Conservation (phyloP, 2,113 vertebrate genomes). For the Syngnathoides biaculeatus region DNA sequence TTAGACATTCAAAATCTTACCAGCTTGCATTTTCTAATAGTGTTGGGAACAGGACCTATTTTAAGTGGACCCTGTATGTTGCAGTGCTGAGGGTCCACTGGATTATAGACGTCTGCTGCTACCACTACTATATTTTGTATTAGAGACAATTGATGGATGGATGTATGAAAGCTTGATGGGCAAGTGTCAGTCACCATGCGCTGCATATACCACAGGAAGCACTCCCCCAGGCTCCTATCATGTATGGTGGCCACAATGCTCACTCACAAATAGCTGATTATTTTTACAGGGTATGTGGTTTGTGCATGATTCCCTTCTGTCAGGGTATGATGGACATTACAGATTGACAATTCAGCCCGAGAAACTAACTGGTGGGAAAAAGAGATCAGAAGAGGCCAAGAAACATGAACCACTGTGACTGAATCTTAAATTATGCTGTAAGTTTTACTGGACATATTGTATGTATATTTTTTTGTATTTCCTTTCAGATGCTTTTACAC, state of each 20-base stretch:
- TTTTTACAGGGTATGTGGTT: constrained; percentile 49
- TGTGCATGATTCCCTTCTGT: constrained; percentile 33
- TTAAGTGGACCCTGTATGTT: too few relatives aligned
- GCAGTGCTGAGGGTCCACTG: too few relatives aligned
- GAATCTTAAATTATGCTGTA: constrained; percentile 51
- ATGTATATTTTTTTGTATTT: constrained; percentile 15
- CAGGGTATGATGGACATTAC: constrained; percentile 65
- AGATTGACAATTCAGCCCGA: constrained; percentile 54
- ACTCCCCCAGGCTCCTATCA: neutral
- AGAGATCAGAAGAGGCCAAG: neutral
- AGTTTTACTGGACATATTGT: constrained; percentile 34
- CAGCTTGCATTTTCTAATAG: too few relatives aligned
- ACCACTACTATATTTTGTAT: too few relatives aligned
- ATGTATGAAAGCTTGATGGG: neutral
- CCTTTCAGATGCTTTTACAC: constrained; percentile 12
- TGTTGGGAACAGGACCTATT: too few relatives aligned
- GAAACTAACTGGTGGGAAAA: constrained; percentile 39
- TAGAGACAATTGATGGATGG: neutral
- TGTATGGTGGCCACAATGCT: neutral
- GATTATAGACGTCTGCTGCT: too few relatives aligned
- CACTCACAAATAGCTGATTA: constrained; percentile 40
- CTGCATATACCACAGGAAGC: neutral
- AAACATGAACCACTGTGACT: constrained; percentile 30
- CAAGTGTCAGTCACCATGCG: neutral
- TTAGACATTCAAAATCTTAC: too few relatives aligned